These are phyloP conservation scores for Peromyscus attwateri DNA, from an alignment of 2,797 vertebrate genomes.

Conservation along the genomic window DNA sequence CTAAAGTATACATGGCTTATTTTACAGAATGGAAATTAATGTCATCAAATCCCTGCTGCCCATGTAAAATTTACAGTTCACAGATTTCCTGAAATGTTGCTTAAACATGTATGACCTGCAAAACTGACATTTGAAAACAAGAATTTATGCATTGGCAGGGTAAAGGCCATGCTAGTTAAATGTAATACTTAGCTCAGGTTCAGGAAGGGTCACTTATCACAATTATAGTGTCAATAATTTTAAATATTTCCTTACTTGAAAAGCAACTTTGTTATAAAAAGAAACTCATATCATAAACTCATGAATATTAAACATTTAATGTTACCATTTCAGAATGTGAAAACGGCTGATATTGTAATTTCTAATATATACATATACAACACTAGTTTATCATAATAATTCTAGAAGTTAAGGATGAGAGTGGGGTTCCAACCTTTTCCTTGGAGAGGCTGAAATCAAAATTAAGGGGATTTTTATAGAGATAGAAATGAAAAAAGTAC, in stretches of 20 bases:
- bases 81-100: conserved; percentile 6
- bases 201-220: neutral
- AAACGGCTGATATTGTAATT: neutral
- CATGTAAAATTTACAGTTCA: conserved; percentile 16
- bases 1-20: conserved; percentile 7
- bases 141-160: neutral
- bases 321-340: neutral
- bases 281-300: neutral
- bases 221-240: neutral
- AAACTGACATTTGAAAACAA: conserved; percentile 3
- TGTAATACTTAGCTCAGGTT: neutral
- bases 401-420: neutral
- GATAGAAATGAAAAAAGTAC: neutral
- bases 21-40: neutral
- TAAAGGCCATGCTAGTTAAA: neutral
- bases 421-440: neutral
- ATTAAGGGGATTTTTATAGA: neutral
- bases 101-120: neutral
- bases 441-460: neutral
- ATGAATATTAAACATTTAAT: neutral
- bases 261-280: neutral
- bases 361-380: neutral
- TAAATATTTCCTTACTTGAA: neutral
- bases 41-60: neutral
- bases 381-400: neutral